A percentile compares a stretch with the other conserved stretches of the same genome.
Evolutionary conservation across 2,113 vertebrate species (phyloP).

Genomic region (Callopanchax toddi): DNA sequence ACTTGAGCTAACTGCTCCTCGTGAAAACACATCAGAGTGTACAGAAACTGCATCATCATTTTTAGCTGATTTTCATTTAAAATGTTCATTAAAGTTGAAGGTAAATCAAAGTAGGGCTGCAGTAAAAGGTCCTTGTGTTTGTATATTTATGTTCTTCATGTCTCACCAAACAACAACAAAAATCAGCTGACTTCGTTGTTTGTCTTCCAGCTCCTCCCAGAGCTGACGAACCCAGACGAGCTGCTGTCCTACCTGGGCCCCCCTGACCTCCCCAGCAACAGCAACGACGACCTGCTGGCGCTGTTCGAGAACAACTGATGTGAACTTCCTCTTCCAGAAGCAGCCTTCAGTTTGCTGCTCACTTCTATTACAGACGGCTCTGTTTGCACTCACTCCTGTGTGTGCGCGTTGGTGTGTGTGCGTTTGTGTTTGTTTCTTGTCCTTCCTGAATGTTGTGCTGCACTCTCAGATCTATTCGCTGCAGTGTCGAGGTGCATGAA

Average conservation of each 20-base stretch:
- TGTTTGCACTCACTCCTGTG: slow-evolving; percentile 1
- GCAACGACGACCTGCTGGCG: slow-evolving; percentile 92
- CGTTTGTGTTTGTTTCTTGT: slow-evolving; percentile 17
- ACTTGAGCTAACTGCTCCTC: too few relatives aligned
- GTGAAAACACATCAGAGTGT: too few relatives aligned
- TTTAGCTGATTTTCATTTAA: too few relatives aligned
- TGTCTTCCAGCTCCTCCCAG: slow-evolving; percentile 88
- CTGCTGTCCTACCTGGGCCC: slow-evolving; percentile 94
- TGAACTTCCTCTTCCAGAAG: slow-evolving; percentile 4
- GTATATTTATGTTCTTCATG: too few relatives aligned
- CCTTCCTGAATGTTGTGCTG: slow-evolving; percentile 36
- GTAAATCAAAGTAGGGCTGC: too few relatives aligned
- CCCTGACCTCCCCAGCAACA: slow-evolving; percentile 91
- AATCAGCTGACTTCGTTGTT: too few relatives aligned
- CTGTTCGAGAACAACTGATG: slow-evolving; percentile 94
- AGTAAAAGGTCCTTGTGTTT: too few relatives aligned
- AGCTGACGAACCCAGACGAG: slow-evolving; percentile 94
- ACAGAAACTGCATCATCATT: too few relatives aligned
- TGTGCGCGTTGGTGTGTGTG: neutral
- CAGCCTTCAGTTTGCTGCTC: slow-evolving; percentile 17
- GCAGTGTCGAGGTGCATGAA: slow-evolving; percentile 6
- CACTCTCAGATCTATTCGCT: slow-evolving; percentile 9
- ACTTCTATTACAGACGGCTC: neutral
- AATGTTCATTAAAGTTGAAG: too few relatives aligned
- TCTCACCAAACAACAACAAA: too few relatives aligned